Evolutionary conservation across 2,113 vertebrate genomes (phyloP), one percentile per base, ranked within the genome.

Genomic region (Cacatua alba): DNA sequence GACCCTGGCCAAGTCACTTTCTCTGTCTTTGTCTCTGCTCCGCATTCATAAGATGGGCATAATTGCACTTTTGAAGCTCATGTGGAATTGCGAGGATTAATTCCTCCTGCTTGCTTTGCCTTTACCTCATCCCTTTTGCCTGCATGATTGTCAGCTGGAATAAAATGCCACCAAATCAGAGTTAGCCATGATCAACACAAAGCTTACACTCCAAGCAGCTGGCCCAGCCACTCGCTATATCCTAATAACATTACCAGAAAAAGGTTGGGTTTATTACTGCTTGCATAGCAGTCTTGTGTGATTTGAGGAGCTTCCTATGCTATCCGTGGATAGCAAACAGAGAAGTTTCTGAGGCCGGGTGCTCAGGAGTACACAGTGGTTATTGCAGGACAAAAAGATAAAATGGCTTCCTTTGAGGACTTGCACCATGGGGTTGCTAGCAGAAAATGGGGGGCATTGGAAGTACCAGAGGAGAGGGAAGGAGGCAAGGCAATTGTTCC

Each of bases 21-120:
- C 44, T 88, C 88, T 81, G 37, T 75, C 82, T 74, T 82, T 95
- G 62, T 71, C 69, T 92, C 80, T 92, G 88, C 70, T 82, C 31
- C 59, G 44, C 57, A 25, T 88, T 92, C 81, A 88, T 69, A 72
- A 90, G 79, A 72, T 26, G 33, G 74, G 28, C 51, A 49, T 90
- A 83, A 72, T 64, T 79, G 88, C 26, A 13, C 62, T 78, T 75
- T 44, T 43, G 69, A 52, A 82, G 69, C 80, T 93, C 48, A 19
- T 5, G 35, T 62, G 69, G 69, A 75, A 82, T 88, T 79, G 69
- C 0, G 0, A 5, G 0, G 1, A 76, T 44, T 28, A 69, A 72
- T 78, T 76, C 76, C 72, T 82, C 48, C 65, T 35, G 33, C 79
- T 68, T 83, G 46, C 81, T 84, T 88, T 92, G 80, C 88, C 62